Percentiles rank a stretch among this genome's conserved stretches.
Evolutionary conservation across 2,888 invertebrate species (phyloP).

Genomic region (Anarsia innoxiella): DNA sequence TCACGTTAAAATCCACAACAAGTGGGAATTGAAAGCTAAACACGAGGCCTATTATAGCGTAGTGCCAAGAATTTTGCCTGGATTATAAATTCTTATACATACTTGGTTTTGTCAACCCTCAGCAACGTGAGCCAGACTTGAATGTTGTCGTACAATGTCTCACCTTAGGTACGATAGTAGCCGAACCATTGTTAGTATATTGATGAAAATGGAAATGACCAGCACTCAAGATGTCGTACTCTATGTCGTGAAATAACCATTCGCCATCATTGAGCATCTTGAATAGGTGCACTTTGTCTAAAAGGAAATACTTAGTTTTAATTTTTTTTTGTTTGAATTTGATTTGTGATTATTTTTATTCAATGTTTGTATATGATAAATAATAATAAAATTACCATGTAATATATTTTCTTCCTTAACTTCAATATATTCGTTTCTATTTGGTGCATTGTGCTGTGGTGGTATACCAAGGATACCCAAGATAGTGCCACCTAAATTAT

Average conservation of each 20-base stretch:
- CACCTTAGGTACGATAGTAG: conserved; percentile 29
- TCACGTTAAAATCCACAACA: no score
- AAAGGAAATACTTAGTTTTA: no score
- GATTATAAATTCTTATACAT: no score
- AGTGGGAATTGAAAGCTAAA: no score
- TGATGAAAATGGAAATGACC: conserved; percentile 42
- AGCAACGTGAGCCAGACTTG: no score
- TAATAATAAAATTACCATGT: no score
- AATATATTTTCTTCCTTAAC: neutral
- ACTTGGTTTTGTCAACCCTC: no score
- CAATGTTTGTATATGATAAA: no score
- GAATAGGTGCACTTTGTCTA: conserved; percentile 43
- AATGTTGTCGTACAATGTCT: no score
- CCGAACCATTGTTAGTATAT: conserved; percentile 39
- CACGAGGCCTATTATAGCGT: no score
- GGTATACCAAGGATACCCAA: neutral
- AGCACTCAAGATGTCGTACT: conserved; percentile 45
- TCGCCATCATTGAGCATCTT: conserved; percentile 28
- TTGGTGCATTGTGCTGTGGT: conserved; percentile 4
- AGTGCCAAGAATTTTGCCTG: no score
- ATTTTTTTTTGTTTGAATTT: no score
- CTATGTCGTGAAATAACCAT: conserved; percentile 46
- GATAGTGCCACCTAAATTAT: neutral
- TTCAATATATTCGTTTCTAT: neutral
- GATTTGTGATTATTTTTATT: conserved; percentile 43